Evolutionary conservation across 2,113 vertebrate genomes (phyloP).

Genomic region (Bungarus multicinctus): DNA sequence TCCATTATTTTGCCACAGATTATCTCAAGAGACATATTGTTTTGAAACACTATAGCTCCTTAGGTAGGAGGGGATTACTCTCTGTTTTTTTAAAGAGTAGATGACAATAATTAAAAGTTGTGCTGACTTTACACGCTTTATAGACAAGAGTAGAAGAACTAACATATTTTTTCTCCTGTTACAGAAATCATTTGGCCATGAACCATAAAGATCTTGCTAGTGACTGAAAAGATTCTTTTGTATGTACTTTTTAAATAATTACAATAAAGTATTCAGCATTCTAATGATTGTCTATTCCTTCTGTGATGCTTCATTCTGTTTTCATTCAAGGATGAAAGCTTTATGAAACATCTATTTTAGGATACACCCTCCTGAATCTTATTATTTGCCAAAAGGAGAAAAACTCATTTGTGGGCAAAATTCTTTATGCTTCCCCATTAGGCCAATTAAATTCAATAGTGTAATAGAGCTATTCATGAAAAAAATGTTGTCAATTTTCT

Average conservation of each 20-base stretch:
- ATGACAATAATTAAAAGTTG: conserved; percentile 46
- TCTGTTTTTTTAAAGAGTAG: background rate
- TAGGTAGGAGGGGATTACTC: background rate
- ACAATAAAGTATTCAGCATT: conserved; percentile 63
- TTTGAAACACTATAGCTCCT: background rate
- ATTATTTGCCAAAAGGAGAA: conserved; percentile 57
- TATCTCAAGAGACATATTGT: conserved; percentile 50
- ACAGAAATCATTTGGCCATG: conserved; percentile 61
- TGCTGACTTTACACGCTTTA: conserved; percentile 54
- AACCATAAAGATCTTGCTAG: conserved; percentile 54
- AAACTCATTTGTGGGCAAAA: conserved; percentile 50
- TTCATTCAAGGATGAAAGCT: conserved; percentile 65
- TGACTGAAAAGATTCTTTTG: conserved; percentile 62
- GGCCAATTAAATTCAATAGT: conserved; percentile 62
- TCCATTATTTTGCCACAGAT: conserved; percentile 34
- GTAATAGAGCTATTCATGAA: conserved; percentile 65
- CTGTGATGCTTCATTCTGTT: conserved; percentile 61
- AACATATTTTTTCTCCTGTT: conserved; percentile 37
- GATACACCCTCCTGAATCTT: conserved; percentile 64
- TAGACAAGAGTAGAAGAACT: conserved; percentile 45
- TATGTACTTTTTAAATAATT: conserved; percentile 57
- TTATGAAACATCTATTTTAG: conserved; percentile 68
- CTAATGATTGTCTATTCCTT: conserved; percentile 57
- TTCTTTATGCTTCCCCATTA: conserved; percentile 53
- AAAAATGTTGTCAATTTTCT: conserved; percentile 64